Base-by-base conservation (phyloP, 2,797 vertebrate genomes). In the Taeniopygia guttata region DNA sequence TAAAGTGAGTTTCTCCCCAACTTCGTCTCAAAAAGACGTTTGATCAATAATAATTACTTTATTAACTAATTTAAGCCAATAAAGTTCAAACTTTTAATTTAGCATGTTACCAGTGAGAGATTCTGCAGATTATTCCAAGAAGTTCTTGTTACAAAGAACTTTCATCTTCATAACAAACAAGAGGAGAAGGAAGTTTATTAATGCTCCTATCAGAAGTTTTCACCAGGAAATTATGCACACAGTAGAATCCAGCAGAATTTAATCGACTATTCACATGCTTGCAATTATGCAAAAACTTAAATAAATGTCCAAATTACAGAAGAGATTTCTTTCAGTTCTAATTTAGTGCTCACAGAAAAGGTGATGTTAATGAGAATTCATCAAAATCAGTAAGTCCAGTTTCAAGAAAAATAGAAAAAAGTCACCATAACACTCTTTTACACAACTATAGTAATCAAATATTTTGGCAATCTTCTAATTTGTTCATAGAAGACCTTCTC, bases 381-480 rank as follows among this genome's bases (percentile, higher is more conserved):
- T 19, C 13, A 79, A 90, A 93, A 94, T 20, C 43, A 36, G 3
- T 40, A 89, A 69, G 16, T 38, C 9, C 3, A 34, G 3, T 67
- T 78, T 30, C 0, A 11, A 78, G 67, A 49, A 55, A 2, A 2
- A 12, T 13, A 23, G 36, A 55, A 38, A 40, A 27, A 59, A 27
- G 26, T 2, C 7, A 36, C 23, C 1, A 0, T 46, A 83, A 34
- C 0, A 2, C 3, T 59, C 6, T 72, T 87, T 56, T 26, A 67
- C 16, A 55, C 13, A 74, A 72, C 34, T 86, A 42, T 4, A 55
- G 25, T 64, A 63, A 89, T 46, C 30, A 80, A 60, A 66, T 29
- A 54, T n/a, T 94, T 89, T 4, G 36, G 23, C 1, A 0, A n/a
- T 40, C 29, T 75, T 66, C 29, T 70, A 9, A 69, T 68, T 60